Evolutionary conservation across 2,113 vertebrate species (phyloP).

Genomic region (Zosterops pallidus): DNA sequence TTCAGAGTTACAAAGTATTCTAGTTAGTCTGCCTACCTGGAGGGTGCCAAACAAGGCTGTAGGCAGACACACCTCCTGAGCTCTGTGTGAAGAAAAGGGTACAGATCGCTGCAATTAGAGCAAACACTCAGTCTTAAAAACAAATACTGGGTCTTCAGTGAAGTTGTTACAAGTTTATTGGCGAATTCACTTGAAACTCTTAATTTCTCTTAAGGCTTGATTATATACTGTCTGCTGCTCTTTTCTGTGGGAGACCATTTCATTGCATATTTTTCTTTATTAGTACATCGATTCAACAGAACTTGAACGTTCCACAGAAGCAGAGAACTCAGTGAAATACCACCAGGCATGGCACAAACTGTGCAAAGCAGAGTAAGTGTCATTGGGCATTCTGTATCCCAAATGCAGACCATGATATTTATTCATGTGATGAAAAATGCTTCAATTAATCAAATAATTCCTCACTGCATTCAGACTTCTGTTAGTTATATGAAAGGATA

Average conservation of each 20-base stretch:
- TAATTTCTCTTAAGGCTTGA: not conserved
- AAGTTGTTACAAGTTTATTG: not conserved
- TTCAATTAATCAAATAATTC: not conserved
- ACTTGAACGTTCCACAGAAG: constrained; percentile 69
- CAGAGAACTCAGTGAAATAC: constrained; percentile 77
- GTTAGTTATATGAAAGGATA: not conserved
- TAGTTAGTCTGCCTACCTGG: not conserved
- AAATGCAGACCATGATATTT: not conserved
- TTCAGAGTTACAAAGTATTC: not conserved
- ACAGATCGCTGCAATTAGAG: not conserved
- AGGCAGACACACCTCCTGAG: not conserved
- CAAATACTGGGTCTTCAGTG: not conserved
- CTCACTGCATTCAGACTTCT: not conserved
- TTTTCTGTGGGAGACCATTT: not conserved
- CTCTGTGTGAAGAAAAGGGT: not conserved
- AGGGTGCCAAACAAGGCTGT: not conserved
- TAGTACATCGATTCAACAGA: constrained; percentile 82
- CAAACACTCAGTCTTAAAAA: rapidly evolving
- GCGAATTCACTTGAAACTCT: not conserved
- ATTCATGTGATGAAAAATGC: not conserved
- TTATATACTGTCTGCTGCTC: not conserved
- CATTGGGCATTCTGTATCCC: not conserved
- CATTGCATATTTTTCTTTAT: not conserved
- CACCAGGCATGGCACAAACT: constrained; percentile 82
- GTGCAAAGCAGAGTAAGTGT: constrained; percentile 81